phyloP scores from a whole-genome alignment of 2,888 invertebrate species.

The Erebia aethiops region DNA sequence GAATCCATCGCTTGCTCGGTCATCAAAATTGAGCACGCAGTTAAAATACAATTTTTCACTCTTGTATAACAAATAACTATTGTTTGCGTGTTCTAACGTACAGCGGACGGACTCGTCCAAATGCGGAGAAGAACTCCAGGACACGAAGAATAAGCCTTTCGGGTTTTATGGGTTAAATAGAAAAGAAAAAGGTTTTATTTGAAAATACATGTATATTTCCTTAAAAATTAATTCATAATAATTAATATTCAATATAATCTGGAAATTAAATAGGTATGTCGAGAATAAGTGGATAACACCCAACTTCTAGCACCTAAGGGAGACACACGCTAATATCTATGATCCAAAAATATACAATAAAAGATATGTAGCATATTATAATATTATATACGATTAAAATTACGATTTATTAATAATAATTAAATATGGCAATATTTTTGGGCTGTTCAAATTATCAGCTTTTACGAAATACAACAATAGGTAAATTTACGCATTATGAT shows the following conservation, averaged over 20 bases:
- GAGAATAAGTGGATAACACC: conserved; percentile 17
- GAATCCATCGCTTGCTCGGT: too few species aligned
- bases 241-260: conserved; percentile 19
- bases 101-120: too few species aligned
- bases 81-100: too few species aligned
- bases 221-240: conserved; percentile 20
- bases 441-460: neutral
- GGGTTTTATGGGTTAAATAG: neutral
- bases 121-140: too few species aligned
- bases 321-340: conserved; percentile 9
- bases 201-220: conserved; percentile 27
- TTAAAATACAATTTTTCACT: too few species aligned
- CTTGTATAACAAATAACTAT: too few species aligned
- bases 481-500: neutral
- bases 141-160: too few species aligned
- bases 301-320: conserved; percentile 21
- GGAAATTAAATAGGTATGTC: conserved; percentile 20
- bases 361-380: conserved; percentile 18
- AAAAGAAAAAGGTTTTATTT: neutral
- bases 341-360: conserved; percentile 25
- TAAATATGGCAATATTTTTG: conserved; percentile 22
- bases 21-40: too few species aligned
- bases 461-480: neutral
- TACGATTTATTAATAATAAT: neutral
- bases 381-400: neutral